Evolutionary conservation across 2,888 invertebrate genomes (phyloP).

Genomic region (Emmelina monodactyla): DNA sequence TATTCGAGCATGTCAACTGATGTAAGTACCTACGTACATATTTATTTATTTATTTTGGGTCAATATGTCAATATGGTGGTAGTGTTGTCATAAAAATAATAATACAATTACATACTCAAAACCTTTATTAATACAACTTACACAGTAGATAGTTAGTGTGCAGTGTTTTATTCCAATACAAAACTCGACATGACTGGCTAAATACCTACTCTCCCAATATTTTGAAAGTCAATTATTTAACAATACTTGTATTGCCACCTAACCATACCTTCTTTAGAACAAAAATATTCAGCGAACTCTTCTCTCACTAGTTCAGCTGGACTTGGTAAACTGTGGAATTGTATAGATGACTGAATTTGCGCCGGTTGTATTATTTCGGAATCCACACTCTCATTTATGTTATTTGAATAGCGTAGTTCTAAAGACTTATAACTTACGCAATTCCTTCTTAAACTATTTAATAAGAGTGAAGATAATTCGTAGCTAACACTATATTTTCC

Average conservation of each 20-base stretch:
- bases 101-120: too few species aligned
- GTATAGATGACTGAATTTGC: constrained; percentile 14
- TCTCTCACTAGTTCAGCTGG: constrained; percentile 18
- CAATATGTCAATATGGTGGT: neutral
- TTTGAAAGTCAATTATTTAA: neutral
- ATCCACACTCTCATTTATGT: constrained; percentile 15
- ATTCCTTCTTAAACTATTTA: neutral
- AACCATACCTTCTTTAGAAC: constrained; percentile 17
- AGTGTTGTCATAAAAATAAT: too few species aligned
- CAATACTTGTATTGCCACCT: constrained; percentile 17
- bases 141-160: too few species aligned
- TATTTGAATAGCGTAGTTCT: constrained; percentile 15
- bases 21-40: constrained; percentile 3
- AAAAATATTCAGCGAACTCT: constrained; percentile 17
- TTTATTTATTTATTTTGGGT: constrained; percentile 1
- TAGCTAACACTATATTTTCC: neutral
- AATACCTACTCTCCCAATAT: neutral
- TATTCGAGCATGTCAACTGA: constrained; percentile 1
- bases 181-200: too few species aligned
- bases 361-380: constrained; percentile 16
- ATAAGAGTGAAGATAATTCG: neutral
- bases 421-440: constrained; percentile 14
- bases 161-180: too few species aligned
- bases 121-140: too few species aligned
- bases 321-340: constrained; percentile 15